phyloP scores from a whole-genome alignment of 2,113 vertebrate species.

The Sitta europaea region DNA sequence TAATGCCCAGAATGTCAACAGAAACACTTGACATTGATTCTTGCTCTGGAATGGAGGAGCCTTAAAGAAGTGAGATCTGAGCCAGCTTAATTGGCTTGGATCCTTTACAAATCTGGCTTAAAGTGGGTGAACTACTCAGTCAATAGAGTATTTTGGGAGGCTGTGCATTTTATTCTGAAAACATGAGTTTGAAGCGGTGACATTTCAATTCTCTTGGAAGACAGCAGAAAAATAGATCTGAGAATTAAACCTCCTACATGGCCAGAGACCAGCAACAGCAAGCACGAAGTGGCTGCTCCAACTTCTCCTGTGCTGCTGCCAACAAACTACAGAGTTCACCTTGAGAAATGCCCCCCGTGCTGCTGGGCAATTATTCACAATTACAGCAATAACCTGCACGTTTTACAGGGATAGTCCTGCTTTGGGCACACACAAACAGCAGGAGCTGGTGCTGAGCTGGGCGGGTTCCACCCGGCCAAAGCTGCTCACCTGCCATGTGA shows the following conservation, averaged over 20 bases:
- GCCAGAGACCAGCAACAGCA: neutral
- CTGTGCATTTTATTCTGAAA: slow-evolving; percentile 2
- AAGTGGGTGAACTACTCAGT: slow-evolving; percentile 23
- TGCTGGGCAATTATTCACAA: neutral
- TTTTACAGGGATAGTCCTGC: neutral
- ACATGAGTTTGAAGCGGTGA: neutral
- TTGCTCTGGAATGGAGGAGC: neutral
- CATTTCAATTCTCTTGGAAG: slow-evolving; percentile 9
- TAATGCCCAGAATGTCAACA: neutral
- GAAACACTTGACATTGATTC: neutral
- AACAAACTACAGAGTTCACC: neutral
- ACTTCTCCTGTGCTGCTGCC: neutral
- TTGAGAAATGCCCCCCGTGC: neutral
- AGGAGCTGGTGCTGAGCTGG: neutral
- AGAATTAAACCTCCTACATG: neutral
- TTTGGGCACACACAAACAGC: neutral
- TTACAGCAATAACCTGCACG: neutral
- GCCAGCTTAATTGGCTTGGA: slow-evolving; percentile 2
- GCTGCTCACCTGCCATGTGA: neutral
- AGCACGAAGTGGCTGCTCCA: neutral
- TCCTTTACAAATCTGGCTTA: neutral
- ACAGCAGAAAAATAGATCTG: neutral
- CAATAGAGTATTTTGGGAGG: slow-evolving; percentile 29
- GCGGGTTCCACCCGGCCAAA: neutral
- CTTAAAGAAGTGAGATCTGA: neutral